Percentiles rank a stretch among this genome's conserved stretches.
phyloP scores from a whole-genome alignment of 2,113 vertebrate genomes.

The Panthera leo region DNA sequence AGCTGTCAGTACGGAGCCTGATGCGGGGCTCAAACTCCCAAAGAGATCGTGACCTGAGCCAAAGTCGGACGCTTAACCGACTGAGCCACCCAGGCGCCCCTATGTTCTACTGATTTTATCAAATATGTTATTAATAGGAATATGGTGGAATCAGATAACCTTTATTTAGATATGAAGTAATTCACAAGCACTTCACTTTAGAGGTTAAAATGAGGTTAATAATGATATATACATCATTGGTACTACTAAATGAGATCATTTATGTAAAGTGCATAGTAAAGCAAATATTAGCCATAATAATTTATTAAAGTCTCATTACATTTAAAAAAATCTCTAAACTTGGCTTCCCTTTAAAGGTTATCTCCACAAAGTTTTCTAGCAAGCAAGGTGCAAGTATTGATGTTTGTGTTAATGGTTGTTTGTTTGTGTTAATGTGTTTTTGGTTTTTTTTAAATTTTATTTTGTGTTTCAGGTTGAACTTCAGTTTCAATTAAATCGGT shows the following conservation, averaged over 20 bases:
- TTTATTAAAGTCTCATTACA: not conserved
- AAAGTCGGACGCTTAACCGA: no score
- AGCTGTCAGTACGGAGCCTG: no score
- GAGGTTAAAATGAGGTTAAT: not conserved
- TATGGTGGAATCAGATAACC: not conserved
- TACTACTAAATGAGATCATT: not conserved
- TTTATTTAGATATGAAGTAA: conserved; percentile 13
- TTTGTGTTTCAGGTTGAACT: conserved; percentile 94
- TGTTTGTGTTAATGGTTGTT: not conserved
- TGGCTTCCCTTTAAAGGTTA: not conserved
- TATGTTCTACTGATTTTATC: not conserved
- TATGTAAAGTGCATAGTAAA: not conserved
- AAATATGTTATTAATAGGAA: not conserved
- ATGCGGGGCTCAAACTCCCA: no score
- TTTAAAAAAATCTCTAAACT: not conserved
- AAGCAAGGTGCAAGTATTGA: not conserved
- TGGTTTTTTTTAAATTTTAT: not conserved
- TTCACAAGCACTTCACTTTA: not conserved
- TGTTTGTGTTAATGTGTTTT: no score
- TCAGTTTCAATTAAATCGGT: conserved; percentile 98
- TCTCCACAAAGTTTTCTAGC: not conserved
- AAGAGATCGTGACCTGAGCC: no score
- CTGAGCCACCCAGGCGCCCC: no score
- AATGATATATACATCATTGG: not conserved
- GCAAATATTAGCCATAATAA: not conserved